A percentile compares a stretch with the other conserved stretches of the same genome.
phyloP scores from a whole-genome alignment of 2,797 vertebrate genomes.

The Chrosomus eos region DNA sequence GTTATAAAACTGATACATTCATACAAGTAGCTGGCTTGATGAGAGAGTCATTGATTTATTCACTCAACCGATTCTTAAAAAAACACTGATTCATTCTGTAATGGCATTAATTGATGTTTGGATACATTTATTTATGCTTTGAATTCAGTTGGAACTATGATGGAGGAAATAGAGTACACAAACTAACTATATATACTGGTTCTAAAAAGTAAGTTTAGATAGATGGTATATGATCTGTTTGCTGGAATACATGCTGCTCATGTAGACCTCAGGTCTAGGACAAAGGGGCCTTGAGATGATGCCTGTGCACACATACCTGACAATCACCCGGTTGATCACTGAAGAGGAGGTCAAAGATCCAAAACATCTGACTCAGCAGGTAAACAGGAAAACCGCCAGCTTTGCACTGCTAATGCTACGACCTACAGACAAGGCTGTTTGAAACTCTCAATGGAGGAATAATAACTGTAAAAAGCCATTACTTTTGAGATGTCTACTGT shows the following conservation, averaged over 20 bases:
- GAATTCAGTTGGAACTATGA: not conserved
- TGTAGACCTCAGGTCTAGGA: slow-evolving; percentile 77
- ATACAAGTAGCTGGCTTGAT: not conserved
- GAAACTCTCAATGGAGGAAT: slow-evolving; percentile 4
- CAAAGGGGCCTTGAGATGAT: slow-evolving; percentile 67
- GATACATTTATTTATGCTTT: not conserved
- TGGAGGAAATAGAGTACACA: not conserved
- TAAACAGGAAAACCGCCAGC: slow-evolving; percentile 68
- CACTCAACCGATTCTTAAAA: not conserved
- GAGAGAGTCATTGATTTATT: not conserved
- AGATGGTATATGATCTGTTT: not conserved
- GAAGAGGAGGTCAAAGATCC: slow-evolving; percentile 74
- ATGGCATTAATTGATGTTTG: not conserved
- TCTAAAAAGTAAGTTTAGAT: not conserved
- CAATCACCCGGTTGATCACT: slow-evolving; percentile 75
- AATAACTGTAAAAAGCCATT: not conserved
- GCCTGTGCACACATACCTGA: slow-evolving; percentile 77
- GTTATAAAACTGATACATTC: not conserved
- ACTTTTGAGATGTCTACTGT: not conserved
- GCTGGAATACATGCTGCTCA: slow-evolving; percentile 70
- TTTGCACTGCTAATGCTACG: slow-evolving; percentile 76
- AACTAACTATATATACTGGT: not conserved
- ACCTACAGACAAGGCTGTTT: slow-evolving; percentile 73
- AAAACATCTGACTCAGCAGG: slow-evolving; percentile 80
- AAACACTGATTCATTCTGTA: not conserved